Base-by-base conservation (phyloP, 2,888 invertebrate species). In the Anthophora plumipes region DNA sequence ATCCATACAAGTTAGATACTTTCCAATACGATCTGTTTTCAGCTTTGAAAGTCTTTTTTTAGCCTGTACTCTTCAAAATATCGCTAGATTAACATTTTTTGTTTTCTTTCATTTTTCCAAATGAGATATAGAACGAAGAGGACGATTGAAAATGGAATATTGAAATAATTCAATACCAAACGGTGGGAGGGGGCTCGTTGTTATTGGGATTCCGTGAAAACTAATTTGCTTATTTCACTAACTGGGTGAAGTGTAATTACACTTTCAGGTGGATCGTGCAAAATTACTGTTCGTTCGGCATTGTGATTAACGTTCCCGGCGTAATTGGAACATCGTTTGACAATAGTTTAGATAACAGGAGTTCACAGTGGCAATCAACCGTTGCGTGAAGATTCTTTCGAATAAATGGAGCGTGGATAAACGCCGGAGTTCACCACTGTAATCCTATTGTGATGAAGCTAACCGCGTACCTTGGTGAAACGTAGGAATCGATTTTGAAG, bases 331-430 rank as follows among this genome's bases (percentile, higher is more conserved):
- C 78, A 14, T 20, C 46, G 59, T 52, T 59, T 52, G 52, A 79
- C 57, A 78, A 60, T 54, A 64, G 64, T 60, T 60, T 22, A 63
- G 48, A 59, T 52, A 63, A 57, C 57, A 17, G 43, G n/a, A 59
- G 69, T 37, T 5, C 25, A 43, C 22, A 39, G 63, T 63, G 17
- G 60, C 61, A 37, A 67, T 77, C 64, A 64, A 63, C 20, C 69
- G 48, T n/a, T 31, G 74, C 41, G 43, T 8, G 57, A 79, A 66
- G 79, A 79, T 79, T 79, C 79, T 79, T 79, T 66, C n/a, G 60
- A 43, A 46, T 43, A 79, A 79, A 79, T 71, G 80, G 79, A 79
- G 70, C 80, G 46, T 70, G 48, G 48, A 64, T 70, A 78, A 79
- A 60, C 79, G n/a, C n/a, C n/a, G 61, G 52, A 41, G 59, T 64